phyloP scores from a whole-genome alignment of 2,797 vertebrate genomes.

The Arremon brunneinucha region DNA sequence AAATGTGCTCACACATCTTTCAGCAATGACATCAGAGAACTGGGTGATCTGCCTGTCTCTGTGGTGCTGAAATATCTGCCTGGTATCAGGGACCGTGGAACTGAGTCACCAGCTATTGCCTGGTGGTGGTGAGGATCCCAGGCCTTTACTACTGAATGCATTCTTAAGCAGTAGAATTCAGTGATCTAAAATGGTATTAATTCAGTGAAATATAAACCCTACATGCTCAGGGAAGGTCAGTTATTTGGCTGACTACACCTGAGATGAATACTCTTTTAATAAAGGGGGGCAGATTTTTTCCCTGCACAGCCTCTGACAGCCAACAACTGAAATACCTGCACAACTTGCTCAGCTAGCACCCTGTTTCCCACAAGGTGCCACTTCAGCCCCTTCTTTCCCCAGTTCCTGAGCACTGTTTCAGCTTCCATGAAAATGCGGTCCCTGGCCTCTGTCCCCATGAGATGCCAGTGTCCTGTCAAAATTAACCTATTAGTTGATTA shows the following conservation, averaged over 20 bases:
- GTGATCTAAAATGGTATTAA: not conserved
- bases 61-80: not conserved
- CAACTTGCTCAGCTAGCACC: not conserved
- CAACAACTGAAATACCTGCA: not conserved
- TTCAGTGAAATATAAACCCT: not conserved
- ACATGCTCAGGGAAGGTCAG: not conserved
- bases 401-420: not conserved
- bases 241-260: not conserved
- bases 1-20: not conserved
- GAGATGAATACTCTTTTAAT: not conserved
- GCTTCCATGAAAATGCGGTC: not conserved
- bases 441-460: not conserved
- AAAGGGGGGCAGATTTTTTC: not conserved
- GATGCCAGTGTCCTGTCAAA: conserved; percentile 23
- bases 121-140: not conserved
- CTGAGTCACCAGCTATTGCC: not conserved
- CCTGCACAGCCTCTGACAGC: not conserved
- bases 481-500: conserved; percentile 47
- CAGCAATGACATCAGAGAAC: not conserved
- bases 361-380: not conserved
- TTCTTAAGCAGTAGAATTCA: not conserved
- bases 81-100: accelerated
- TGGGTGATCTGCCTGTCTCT: not conserved
- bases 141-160: not conserved
- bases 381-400: not conserved